phyloP scores from a whole-genome alignment of 1,140 invertebrate genomes.

The Hetaerina americana region DNA sequence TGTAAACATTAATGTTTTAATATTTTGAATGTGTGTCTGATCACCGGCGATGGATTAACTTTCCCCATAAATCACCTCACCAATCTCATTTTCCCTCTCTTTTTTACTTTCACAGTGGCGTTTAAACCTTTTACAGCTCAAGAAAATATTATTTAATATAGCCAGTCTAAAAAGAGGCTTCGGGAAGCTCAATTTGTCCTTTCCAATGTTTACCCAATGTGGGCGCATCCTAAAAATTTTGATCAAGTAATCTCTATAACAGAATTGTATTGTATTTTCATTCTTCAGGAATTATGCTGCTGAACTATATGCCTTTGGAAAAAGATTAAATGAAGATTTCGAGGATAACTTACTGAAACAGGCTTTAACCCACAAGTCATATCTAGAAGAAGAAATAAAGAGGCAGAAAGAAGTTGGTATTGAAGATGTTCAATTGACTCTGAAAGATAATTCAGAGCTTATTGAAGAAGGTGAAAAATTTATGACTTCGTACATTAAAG shows the following conservation, averaged over 20 bases:
- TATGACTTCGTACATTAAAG: conserved; percentile 38
- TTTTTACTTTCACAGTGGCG: too few relatives aligned
- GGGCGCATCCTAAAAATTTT: not conserved
- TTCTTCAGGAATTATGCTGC: conserved; percentile 62
- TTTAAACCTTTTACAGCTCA: not conserved
- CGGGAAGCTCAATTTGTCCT: not conserved
- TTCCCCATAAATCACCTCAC: too few relatives aligned
- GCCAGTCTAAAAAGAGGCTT: not conserved
- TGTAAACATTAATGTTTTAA: too few relatives aligned
- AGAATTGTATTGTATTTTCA: not conserved
- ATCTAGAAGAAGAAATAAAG: conserved; percentile 54
- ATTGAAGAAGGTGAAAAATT: conserved; percentile 48
- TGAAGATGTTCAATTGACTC: conserved; percentile 37
- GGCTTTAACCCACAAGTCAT: conserved; percentile 70
- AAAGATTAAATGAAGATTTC: conserved; percentile 74
- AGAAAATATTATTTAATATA: not conserved
- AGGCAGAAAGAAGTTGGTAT: conserved; percentile 56
- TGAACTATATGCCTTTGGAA: conserved; percentile 78
- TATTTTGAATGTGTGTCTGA: too few relatives aligned
- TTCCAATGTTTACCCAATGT: not conserved
- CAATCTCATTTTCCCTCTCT: too few relatives aligned
- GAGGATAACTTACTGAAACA: conserved; percentile 48
- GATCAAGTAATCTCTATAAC: not conserved
- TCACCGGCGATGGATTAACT: too few relatives aligned
- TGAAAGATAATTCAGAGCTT: conserved; percentile 54